Evolutionary conservation across 2,113 vertebrate genomes (phyloP).

Genomic region (Pedetes capensis): DNA sequence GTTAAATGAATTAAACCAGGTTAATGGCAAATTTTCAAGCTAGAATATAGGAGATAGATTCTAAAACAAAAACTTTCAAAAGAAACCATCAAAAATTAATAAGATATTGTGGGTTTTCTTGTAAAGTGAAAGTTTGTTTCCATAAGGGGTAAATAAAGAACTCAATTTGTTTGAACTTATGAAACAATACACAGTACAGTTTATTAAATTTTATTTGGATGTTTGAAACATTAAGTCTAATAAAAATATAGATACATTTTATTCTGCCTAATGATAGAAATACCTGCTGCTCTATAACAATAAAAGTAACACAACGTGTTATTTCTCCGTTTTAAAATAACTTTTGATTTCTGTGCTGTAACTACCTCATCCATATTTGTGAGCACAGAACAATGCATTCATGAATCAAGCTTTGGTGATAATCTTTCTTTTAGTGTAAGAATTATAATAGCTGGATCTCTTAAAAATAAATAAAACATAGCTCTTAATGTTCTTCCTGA

Average conservation of each 20-base stretch:
- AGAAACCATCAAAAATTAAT: neutral
- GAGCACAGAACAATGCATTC: neutral
- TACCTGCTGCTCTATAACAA: neutral
- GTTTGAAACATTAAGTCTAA: neutral
- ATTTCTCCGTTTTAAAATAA: neutral
- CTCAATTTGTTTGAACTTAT: neutral
- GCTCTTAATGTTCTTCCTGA: neutral
- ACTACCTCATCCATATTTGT: neutral
- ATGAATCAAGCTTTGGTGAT: neutral
- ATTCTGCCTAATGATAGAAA: neutral
- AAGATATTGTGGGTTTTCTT: neutral
- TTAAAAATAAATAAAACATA: neutral
- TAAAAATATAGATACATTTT: neutral
- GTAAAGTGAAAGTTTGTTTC: neutral
- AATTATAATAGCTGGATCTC: neutral
- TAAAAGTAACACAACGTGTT: neutral
- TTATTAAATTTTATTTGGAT: neutral
- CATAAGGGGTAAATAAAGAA: neutral
- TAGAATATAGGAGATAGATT: neutral
- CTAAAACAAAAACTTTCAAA: constrained; percentile 2
- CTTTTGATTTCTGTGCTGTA: neutral
- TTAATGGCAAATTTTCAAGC: neutral
- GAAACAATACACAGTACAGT: neutral
- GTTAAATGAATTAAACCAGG: neutral
- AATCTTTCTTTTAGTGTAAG: neutral